phyloP scores from a whole-genome alignment of 2,888 invertebrate genomes.

The Limnephilus rhombicus region DNA sequence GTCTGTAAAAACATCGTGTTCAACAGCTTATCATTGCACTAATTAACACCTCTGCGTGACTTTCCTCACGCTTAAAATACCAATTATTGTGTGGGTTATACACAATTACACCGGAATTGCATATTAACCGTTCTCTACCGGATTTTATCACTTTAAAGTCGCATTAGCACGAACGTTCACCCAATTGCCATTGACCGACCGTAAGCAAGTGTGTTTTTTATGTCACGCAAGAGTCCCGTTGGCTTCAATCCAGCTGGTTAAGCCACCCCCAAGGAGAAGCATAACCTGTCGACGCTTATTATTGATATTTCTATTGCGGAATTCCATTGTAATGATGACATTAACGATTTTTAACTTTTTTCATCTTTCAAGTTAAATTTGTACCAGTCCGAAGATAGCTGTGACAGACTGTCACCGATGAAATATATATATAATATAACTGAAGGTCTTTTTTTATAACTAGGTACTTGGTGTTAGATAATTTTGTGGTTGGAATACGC shows the following conservation, averaged over 20 bases:
- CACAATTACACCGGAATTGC: not conserved
- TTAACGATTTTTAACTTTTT: not conserved
- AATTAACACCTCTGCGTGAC: not conserved
- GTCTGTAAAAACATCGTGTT: not conserved
- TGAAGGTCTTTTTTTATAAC: no score
- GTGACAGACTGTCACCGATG: not conserved
- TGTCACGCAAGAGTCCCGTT: not conserved
- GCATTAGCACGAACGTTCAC: not conserved
- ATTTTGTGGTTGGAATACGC: no score
- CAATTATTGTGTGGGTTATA: not conserved
- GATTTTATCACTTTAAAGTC: not conserved
- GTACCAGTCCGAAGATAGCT: not conserved
- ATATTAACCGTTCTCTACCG: not conserved
- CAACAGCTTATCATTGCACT: not conserved
- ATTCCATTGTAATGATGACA: not conserved
- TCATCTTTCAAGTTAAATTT: not conserved
- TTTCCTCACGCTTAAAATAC: not conserved
- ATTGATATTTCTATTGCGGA: not conserved
- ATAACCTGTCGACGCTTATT: not conserved
- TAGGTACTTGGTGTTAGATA: no score
- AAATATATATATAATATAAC: no score
- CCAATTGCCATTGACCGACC: not conserved
- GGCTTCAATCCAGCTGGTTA: not conserved
- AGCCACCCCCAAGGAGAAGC: not conserved
- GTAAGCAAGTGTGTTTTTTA: not conserved